Evolutionary conservation across 2,797 vertebrate genomes (phyloP), one percentile per base, ranked within the genome.

Genomic region (Phrynocephalus vlangalii): DNA sequence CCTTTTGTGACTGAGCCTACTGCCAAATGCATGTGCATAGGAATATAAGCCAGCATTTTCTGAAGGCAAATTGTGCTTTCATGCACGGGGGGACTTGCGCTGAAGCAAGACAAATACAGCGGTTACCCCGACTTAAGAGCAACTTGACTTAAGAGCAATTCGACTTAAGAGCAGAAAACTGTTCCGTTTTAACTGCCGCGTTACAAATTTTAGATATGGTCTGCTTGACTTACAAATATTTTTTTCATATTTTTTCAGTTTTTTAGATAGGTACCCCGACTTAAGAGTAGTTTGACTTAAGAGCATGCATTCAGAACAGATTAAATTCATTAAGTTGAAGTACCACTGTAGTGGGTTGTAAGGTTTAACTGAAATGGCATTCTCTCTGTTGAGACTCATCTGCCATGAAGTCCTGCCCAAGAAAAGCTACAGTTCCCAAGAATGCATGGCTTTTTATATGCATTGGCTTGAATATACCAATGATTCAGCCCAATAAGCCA

Each of bases 401-500:
- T 20, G 5, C 60, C 20, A 60, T 72, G 79, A 44, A n/a, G 56
- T n/a, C 28, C 30, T 60, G 63, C 7, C 38, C 10, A 81, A 73
- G 16, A 48, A 24, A 18, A 81, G 56, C 20, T 66, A 44, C 3
- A n/a, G 33, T n/a, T 78, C 6, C 22, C 26, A 22, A 48, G 22
- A 86, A 81, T 50, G 56, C 79, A 87, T 72, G 33, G 6, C n/a
- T 86, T 88, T n/a, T 90, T 88, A 82, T 88, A 50, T 91, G 26
- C 87, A 88, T 91, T 85, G 92, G 88, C 91, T 95, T 95, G 95
- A 96, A 93, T 92, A 93, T 73, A 95, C 76, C 91, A 88, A 94
- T 89, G 50, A 63, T 89, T 93, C 68, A 92, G 78, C 80, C 82
- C 89, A 90, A 92, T 89, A 94, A 95, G 94, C 94, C 94, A 91